A percentile compares a stretch with the other conserved stretches of the same genome.
Conservation (phyloP, 2,888 invertebrate genomes). For the Ormyrus pomaceus region DNA sequence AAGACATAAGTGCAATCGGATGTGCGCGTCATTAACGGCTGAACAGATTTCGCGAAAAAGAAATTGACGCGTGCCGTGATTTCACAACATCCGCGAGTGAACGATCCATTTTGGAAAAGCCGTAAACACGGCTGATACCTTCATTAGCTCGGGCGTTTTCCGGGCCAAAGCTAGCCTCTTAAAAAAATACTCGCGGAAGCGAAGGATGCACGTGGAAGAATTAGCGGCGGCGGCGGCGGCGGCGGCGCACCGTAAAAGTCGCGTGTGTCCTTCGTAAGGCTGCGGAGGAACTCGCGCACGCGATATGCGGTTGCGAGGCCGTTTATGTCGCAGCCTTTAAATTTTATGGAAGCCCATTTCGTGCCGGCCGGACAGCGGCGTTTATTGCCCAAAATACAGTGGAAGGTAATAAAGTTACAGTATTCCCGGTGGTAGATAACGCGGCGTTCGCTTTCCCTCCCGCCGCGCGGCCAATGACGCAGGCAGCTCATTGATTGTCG, state of each 20-base stretch:
- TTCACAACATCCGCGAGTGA: slow-evolving; percentile 5
- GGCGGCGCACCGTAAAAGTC: slow-evolving; percentile 8
- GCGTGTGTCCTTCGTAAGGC: neutral
- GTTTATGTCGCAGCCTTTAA: slow-evolving; percentile 66
- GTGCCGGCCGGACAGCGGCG: slow-evolving; percentile 64
- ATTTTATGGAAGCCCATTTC: slow-evolving; percentile 67
- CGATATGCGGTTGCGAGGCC: slow-evolving; percentile 29
- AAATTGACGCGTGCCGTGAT: slow-evolving; percentile 44
- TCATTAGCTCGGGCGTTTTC: too few relatives aligned
- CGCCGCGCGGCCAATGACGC: slow-evolving; percentile 15
- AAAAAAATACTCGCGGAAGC: slow-evolving; percentile 16
- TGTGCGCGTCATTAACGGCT: slow-evolving; percentile 37
- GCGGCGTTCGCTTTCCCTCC: slow-evolving; percentile 57
- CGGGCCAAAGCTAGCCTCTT: neutral
- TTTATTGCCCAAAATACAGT: slow-evolving; percentile 69
- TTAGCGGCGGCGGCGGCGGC: neutral
- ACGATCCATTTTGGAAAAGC: slow-evolving; percentile 3
- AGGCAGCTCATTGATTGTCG: slow-evolving; percentile 39
- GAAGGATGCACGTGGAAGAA: slow-evolving; percentile 12
- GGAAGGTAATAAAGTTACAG: slow-evolving; percentile 64
- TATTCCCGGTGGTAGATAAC: slow-evolving; percentile 63
- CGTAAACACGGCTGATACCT: neutral
- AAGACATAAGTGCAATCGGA: slow-evolving; percentile 23
- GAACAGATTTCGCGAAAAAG: slow-evolving; percentile 10
- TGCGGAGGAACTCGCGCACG: neutral